These are phyloP conservation scores for Centroberyx gerrardi DNA, from an alignment of 2,797 vertebrate genomes.

Conservation along the genomic window DNA sequence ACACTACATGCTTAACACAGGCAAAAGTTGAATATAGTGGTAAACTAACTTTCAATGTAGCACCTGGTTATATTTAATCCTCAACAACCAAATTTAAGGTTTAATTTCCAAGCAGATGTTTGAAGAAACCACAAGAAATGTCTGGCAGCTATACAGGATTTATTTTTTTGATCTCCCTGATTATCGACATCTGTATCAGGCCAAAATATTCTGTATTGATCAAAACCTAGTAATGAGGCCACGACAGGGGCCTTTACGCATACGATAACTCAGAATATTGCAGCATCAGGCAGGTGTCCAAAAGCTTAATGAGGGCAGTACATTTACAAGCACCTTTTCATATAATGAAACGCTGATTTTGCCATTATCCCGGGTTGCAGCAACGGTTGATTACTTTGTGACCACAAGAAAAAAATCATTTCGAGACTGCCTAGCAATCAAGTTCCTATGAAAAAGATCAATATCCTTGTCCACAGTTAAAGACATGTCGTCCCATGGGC, in stretches of 20 bases:
- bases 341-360: conserved; percentile 41
- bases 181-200: not conserved
- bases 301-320: conserved; percentile 26
- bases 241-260: conserved; percentile 3
- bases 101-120: not conserved
- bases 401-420: conserved; percentile 45
- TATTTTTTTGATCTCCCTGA: not conserved
- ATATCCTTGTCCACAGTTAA: conserved; percentile 47
- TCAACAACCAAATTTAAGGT: not conserved
- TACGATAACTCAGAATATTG: not conserved
- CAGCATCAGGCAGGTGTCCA: conserved; percentile 10
- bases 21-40: no score
- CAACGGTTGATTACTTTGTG: conserved; percentile 22
- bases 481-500: conserved; percentile 4
- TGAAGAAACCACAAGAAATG: not conserved
- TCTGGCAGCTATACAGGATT: not conserved
- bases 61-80: conserved; percentile 7
- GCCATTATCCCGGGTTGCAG: conserved; percentile 24
- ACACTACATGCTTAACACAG: no score
- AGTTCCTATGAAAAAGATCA: conserved; percentile 47
- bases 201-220: not conserved
- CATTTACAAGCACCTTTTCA: conserved; percentile 12
- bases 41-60: not conserved
- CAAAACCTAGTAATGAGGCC: not conserved
- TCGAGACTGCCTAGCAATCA: conserved; percentile 20